These are phyloP conservation scores for Bombus superbus DNA, from an alignment of 1,140 invertebrate species.

Conservation along the genomic window DNA sequence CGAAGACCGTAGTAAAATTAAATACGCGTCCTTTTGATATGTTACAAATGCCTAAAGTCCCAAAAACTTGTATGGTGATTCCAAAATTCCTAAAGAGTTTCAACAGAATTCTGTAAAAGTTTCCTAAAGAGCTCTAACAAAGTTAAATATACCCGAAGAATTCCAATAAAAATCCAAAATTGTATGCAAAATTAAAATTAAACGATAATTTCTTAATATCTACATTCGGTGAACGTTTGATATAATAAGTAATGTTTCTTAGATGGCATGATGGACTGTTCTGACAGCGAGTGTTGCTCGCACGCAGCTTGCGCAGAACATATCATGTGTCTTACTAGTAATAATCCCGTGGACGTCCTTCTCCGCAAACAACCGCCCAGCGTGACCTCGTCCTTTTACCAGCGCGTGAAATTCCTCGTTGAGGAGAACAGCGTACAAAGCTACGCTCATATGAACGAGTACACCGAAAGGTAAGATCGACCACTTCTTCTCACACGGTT, in stretches of 20 bases:
- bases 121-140: too few species aligned
- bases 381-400: constrained; percentile 98
- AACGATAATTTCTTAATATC: neutral
- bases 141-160: too few species aligned
- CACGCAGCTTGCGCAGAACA: constrained; percentile 92
- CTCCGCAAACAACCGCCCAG: constrained; percentile 97
- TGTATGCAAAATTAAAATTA: neutral
- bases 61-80: neutral
- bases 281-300: constrained; percentile 97
- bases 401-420: constrained; percentile 98
- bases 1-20: too few species aligned
- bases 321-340: constrained; percentile 96
- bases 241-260: constrained; percentile 59
- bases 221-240: neutral
- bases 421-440: constrained; percentile 99
- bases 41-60: too few species aligned
- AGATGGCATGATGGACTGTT: constrained; percentile 99
- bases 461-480: constrained; percentile 96
- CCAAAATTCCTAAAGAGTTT: neutral
- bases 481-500: constrained; percentile 50
- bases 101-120: neutral
- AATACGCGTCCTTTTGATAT: too few species aligned
- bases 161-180: neutral
- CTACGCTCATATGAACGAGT: constrained; percentile 98
- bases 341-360: constrained; percentile 97